phyloP scores from a whole-genome alignment of 2,888 invertebrate species.

The Cyaniris semiargus region DNA sequence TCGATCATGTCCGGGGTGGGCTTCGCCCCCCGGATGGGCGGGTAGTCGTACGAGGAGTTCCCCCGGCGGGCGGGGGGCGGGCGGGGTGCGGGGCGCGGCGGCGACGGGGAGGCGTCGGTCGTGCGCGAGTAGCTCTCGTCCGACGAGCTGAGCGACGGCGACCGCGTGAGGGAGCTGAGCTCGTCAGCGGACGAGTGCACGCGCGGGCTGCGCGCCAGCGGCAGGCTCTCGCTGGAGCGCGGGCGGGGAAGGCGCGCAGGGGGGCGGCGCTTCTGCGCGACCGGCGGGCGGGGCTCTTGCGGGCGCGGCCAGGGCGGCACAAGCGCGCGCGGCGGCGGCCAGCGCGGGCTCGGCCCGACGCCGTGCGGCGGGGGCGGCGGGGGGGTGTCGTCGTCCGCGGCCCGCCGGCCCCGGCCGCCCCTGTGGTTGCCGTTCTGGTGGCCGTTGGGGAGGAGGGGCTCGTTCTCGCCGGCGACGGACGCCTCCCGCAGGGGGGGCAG shows the following conservation, averaged over 20 bases:
- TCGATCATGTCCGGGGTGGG: constrained; percentile 62
- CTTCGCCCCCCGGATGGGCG: constrained; percentile 77
- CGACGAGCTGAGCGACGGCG: constrained; percentile 90
- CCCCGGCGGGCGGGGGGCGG: constrained; percentile 78
- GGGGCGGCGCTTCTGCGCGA: constrained; percentile 65
- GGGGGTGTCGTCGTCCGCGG: constrained; percentile 73
- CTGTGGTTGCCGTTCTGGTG: constrained; percentile 68
- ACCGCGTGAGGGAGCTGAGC: constrained; percentile 89
- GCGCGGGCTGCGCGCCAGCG: constrained; percentile 79
- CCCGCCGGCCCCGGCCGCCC: constrained; percentile 74
- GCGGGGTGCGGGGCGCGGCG: constrained; percentile 78
- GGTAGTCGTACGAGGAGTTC: constrained; percentile 78
- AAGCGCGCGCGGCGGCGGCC: constrained; percentile 75
- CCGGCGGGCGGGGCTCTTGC: constrained; percentile 67
- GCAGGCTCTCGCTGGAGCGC: constrained; percentile 84
- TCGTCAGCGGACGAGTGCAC: constrained; percentile 91
- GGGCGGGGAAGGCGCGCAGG: constrained; percentile 81
- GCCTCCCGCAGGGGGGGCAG: constrained; percentile 80
- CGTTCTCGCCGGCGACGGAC: constrained; percentile 81
- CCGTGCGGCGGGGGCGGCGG: constrained; percentile 83
- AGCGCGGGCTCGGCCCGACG: constrained; percentile 58
- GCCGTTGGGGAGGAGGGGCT: constrained; percentile 77
- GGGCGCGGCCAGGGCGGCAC: constrained; percentile 84
- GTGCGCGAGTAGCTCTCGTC: constrained; percentile 92
- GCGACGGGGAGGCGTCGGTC: constrained; percentile 84